Evolutionary conservation across 2,888 invertebrate genomes (phyloP).

Genomic region (Diadegma fenestrale): DNA sequence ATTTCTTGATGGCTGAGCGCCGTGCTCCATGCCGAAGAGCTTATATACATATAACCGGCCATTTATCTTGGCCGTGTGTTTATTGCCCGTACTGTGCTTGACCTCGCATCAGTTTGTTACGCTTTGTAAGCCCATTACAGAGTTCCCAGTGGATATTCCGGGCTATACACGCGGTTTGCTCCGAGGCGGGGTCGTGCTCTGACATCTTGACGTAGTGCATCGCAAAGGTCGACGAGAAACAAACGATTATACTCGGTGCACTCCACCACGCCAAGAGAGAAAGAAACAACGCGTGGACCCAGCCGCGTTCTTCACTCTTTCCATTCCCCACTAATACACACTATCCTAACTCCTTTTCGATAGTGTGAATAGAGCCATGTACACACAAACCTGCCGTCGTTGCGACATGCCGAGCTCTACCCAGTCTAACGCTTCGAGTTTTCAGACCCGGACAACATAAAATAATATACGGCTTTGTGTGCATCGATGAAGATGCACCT

Average conservation of each 20-base stretch:
- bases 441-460: slow-evolving; percentile 23
- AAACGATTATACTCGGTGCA: slow-evolving; percentile 78
- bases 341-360: background rate
- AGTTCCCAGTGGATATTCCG: slow-evolving; percentile 82
- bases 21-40: slow-evolving; percentile 2
- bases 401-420: background rate
- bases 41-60: slow-evolving; percentile 70
- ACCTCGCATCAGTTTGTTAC: slow-evolving; percentile 85
- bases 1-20: slow-evolving; percentile 4
- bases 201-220: slow-evolving; percentile 85
- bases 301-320: slow-evolving; percentile 22
- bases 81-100: slow-evolving; percentile 84
- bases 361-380: slow-evolving; percentile 39
- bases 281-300: slow-evolving; percentile 40
- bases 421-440: slow-evolving; percentile 33
- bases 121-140: slow-evolving; percentile 85
- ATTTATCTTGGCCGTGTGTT: slow-evolving; percentile 84
- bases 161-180: slow-evolving; percentile 69
- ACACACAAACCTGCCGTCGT: slow-evolving; percentile 17
- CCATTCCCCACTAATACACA: slow-evolving; percentile 40
- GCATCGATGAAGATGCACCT: slow-evolving; percentile 58
- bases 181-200: slow-evolving; percentile 83
- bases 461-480: slow-evolving; percentile 28
- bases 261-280: slow-evolving; percentile 25
- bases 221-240: slow-evolving; percentile 84